Percentiles rank a stretch among this genome's conserved stretches.
Conservation (phyloP, 2,797 vertebrate genomes). For the Fundulus diaphanus region DNA sequence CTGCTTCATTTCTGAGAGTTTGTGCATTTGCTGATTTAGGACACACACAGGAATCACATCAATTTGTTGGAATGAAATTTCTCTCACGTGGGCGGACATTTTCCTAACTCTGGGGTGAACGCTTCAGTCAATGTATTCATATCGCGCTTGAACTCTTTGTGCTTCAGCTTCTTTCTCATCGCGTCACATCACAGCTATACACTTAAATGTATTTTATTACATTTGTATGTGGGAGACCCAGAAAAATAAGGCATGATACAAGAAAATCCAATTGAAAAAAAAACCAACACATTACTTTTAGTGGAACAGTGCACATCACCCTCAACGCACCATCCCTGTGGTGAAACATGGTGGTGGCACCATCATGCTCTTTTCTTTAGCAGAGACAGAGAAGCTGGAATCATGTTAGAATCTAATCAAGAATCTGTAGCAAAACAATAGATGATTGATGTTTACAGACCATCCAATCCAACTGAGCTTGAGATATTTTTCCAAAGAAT, state of each 20-base stretch:
- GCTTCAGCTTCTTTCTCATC: background rate
- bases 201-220: background rate
- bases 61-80: constrained; percentile 57
- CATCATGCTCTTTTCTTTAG: background rate
- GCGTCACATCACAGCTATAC: background rate
- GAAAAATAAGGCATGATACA: background rate
- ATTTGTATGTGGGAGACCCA: background rate
- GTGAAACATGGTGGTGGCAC: background rate
- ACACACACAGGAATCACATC: constrained; percentile 59
- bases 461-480: background rate
- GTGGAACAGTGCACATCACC: background rate
- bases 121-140: constrained; percentile 1
- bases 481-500: background rate
- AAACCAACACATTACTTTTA: background rate
- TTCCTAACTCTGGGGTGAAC: constrained; percentile 8
- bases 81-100: constrained; percentile 28
- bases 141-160: background rate
- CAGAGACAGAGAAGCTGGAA: background rate
- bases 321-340: too few species aligned
- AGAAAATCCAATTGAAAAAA: background rate
- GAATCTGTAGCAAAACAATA: background rate
- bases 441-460: background rate
- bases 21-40: constrained; percentile 63
- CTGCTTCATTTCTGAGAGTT: constrained; percentile 43
- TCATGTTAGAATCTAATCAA: background rate